These are phyloP conservation scores for Drosophila ochracea DNA, from an alignment of 2,888 invertebrate species.

Conservation along the genomic window DNA sequence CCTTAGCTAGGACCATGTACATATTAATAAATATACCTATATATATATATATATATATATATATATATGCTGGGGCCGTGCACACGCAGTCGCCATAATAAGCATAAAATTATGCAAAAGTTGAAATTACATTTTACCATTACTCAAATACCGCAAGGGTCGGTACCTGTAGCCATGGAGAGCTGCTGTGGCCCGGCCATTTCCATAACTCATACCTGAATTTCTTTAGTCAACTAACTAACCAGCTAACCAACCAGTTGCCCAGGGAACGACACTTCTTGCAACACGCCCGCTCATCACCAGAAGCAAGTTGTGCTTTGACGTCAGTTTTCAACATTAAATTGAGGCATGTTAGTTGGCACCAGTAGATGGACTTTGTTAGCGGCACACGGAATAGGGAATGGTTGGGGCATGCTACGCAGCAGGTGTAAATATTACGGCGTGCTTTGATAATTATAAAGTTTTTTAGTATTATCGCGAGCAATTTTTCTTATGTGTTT, in stretches of 20 bases:
- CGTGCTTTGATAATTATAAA: slow-evolving; percentile 22
- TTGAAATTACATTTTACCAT: slow-evolving; percentile 73
- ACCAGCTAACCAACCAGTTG: slow-evolving; percentile 2
- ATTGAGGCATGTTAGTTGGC: slow-evolving; percentile 22
- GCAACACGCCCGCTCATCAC: slow-evolving; percentile 22
- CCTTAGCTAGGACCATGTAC: slow-evolving; percentile 5
- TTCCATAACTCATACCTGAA: background rate
- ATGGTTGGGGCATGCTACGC: background rate
- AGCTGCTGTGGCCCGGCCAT: background rate
- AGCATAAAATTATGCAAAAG: slow-evolving; percentile 78
- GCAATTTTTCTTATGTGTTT: background rate
- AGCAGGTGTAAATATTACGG: slow-evolving; percentile 50
- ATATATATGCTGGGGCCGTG: background rate
- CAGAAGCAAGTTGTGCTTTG: slow-evolving; percentile 46
- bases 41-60: background rate
- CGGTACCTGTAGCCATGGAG: slow-evolving; percentile 40
- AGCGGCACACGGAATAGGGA: too few species aligned
- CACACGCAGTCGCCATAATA: slow-evolving; percentile 55
- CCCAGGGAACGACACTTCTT: background rate
- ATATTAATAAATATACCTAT: background rate
- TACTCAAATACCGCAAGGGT: slow-evolving; percentile 65
- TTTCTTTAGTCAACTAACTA: slow-evolving; percentile 5
- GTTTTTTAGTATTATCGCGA: background rate
- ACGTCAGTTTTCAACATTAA: slow-evolving; percentile 30
- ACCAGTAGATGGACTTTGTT: slow-evolving; percentile 17